Base-by-base conservation (phyloP, 2,113 vertebrate species). In the Passer montanus region DNA sequence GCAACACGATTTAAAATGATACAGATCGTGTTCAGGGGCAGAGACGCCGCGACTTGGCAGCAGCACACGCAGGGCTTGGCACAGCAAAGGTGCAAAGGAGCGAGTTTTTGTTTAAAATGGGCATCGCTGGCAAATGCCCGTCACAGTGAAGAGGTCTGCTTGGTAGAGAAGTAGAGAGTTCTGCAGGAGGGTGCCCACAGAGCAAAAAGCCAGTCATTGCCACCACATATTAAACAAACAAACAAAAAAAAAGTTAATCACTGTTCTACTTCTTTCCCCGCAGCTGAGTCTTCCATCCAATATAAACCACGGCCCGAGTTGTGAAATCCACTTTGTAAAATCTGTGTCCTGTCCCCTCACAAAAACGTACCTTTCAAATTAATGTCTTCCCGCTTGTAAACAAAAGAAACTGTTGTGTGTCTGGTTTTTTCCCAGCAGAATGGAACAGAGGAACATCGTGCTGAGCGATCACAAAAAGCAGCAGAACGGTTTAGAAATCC, bases 401-500 rank as follows among this genome's bases (percentile, higher is more conserved):
- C 95, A 93, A 94, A 97, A 91, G 77, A 56, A 93, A 94, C 46
- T 95, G 44, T 88, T 97, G 78, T 94, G 49, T 91, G 62, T 95
- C 92, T 96, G 96, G 16, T 97, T 97, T 93, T 92, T 93, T 41
- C 86, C 95, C 95, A 97, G 95, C 98, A 99, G 99, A 99, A 98
- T 97, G 99, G 98, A 79, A 97, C 98, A 33, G 99, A 99, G 95
- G 99, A 99, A 92, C 85, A 98, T 94, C 98, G 97, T 80, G 98
- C 98, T 50, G 99, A 99, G 97, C 98, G 98, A 59, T 97, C 98
- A 95, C 99, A 99, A 95, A 98, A 98, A 97, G 98, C 98, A n/a
- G 97, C 99, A 16, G 99, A 99, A 94, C 97, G 98, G 92, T 98
- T 99, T 96, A 98, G 98, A 83, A 99, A 98, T 97, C 99, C 99